phyloP scores from a whole-genome alignment of 2,113 vertebrate species.

The Lophotis ruficrista region DNA sequence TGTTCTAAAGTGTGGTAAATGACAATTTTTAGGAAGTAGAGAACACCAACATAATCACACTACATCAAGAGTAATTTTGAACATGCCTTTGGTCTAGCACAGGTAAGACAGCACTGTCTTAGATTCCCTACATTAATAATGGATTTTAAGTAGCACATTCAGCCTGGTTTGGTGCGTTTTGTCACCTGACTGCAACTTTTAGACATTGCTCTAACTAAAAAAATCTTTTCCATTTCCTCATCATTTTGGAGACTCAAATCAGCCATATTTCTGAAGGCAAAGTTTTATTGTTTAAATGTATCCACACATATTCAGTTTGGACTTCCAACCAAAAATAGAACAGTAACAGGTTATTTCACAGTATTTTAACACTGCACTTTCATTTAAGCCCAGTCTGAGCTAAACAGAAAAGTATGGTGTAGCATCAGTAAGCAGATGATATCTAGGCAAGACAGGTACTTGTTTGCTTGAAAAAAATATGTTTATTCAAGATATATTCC shows the following conservation, averaged over 20 bases:
- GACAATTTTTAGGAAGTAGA: not conserved
- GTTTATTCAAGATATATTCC: not conserved
- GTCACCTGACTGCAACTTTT: not conserved
- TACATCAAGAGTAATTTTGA: not conserved
- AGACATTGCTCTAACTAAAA: not conserved
- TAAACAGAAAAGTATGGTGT: accelerated
- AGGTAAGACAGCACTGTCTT: not conserved
- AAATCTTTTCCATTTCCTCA: not conserved
- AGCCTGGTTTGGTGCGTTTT: not conserved
- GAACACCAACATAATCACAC: accelerated
- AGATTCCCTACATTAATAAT: accelerated
- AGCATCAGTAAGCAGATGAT: not conserved
- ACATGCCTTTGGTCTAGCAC: not conserved
- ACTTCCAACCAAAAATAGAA: not conserved
- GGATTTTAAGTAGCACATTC: not conserved
- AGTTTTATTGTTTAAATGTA: not conserved
- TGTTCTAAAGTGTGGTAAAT: not conserved
- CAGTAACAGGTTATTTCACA: not conserved
- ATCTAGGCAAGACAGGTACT: not conserved
- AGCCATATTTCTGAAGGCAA: not conserved
- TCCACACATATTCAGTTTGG: not conserved
- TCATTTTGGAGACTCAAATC: not conserved
- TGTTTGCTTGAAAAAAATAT: not conserved
- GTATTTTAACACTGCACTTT: not conserved
- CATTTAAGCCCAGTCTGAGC: not conserved